A percentile compares a stretch with the other conserved stretches of the same genome.
phyloP scores from a whole-genome alignment of 2,888 invertebrate species.

The Neria commutata region DNA sequence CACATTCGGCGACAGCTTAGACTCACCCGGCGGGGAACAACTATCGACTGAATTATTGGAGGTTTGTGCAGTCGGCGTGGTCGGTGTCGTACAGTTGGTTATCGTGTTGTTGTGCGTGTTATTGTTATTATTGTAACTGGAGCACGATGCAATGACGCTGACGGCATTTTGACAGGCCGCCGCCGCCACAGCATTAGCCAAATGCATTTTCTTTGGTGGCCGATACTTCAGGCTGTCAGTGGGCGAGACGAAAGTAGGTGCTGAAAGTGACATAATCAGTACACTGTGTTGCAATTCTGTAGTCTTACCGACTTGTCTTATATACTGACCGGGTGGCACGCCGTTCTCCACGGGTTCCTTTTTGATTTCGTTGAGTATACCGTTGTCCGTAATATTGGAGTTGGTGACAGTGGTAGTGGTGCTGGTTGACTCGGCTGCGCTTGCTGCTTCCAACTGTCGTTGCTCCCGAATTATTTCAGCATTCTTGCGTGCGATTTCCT shows the following conservation, averaged over 20 bases:
- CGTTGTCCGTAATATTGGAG: conserved; percentile 33
- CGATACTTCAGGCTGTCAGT: conserved; percentile 55
- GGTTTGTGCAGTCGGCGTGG: conserved; percentile 17
- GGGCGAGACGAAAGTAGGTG: conserved; percentile 51
- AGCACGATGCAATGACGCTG: conserved; percentile 51
- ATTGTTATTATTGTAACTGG: conserved; percentile 32
- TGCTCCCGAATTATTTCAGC: conserved; percentile 52
- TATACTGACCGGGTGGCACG: conserved; percentile 37
- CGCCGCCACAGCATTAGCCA: conserved; percentile 54
- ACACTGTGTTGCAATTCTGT: background rate
- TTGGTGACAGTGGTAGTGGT: conserved; percentile 26
- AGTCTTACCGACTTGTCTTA: background rate
- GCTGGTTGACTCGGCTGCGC: conserved; percentile 37
- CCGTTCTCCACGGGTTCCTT: conserved; percentile 48
- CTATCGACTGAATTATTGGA: conserved; percentile 33
- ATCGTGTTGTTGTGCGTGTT: no score
- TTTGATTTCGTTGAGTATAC: conserved; percentile 29
- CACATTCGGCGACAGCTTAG: conserved; percentile 59
- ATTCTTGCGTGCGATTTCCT: conserved; percentile 55
- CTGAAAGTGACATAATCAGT: conserved; percentile 21
- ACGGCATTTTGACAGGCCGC: conserved; percentile 44
- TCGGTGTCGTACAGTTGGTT: no score
- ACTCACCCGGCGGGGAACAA: conserved; percentile 51
- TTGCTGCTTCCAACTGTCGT: conserved; percentile 46
- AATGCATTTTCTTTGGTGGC: conserved; percentile 56